These are phyloP conservation scores for Hesperophylax magnus DNA, from an alignment of 1,140 invertebrate species.

Conservation along the genomic window DNA sequence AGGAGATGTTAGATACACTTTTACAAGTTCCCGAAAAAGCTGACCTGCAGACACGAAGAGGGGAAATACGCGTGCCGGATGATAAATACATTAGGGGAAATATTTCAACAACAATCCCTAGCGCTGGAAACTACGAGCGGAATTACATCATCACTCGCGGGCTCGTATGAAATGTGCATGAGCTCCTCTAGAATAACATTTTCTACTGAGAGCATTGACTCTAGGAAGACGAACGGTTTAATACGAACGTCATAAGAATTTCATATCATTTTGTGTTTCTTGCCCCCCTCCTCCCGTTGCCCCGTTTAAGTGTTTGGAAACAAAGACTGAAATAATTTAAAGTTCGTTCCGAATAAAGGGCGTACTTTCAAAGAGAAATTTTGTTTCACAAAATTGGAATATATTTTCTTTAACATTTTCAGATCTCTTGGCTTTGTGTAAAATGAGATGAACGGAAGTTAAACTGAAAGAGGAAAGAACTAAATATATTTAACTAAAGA, in stretches of 20 bases:
- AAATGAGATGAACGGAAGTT: too few species aligned
- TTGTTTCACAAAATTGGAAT: too few species aligned
- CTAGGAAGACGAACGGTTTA: not conserved
- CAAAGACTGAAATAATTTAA: conserved; percentile 8
- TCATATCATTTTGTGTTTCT: conserved; percentile 2
- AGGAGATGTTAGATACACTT: not conserved
- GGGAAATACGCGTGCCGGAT: conserved; percentile 22
- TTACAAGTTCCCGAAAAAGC: not conserved
- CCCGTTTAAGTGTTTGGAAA: conserved; percentile 1
- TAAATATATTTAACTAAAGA: too few species aligned
- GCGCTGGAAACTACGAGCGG: not conserved
- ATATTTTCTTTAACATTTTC: too few species aligned
- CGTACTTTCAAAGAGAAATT: too few species aligned
- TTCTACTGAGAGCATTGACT: not conserved
- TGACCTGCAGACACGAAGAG: not conserved
- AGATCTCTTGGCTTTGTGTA: too few species aligned
- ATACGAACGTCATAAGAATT: conserved; percentile 6
- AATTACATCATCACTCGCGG: conserved; percentile 8
- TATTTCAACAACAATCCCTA: conserved; percentile 33
- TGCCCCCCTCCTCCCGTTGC: not conserved
- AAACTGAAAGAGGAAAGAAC: too few species aligned
- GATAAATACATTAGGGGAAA: conserved; percentile 35
- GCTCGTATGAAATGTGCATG: not conserved
- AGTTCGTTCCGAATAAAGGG: too few species aligned
- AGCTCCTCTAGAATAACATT: not conserved